phyloP scores from a whole-genome alignment of 2,797 vertebrate genomes.

The Tenualosa ilisha region DNA sequence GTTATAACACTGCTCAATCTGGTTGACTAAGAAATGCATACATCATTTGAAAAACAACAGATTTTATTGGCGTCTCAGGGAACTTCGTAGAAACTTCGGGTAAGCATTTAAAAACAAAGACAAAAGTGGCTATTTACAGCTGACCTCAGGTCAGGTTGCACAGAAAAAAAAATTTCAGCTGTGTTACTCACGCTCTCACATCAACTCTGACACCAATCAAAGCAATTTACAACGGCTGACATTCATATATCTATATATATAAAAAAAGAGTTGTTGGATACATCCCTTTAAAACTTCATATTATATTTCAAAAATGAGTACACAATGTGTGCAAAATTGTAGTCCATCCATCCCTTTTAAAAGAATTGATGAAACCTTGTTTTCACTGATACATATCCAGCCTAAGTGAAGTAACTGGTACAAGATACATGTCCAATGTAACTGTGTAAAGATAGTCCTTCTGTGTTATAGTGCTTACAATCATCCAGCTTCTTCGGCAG shows the following conservation, averaged over 20 bases:
- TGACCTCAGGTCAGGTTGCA: neutral
- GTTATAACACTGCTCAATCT: neutral
- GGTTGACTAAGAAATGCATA: neutral
- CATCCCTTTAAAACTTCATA: neutral
- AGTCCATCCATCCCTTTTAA: slow-evolving; percentile 49
- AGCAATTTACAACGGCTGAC: slow-evolving; percentile 15
- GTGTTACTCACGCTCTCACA: neutral
- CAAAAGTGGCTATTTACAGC: slow-evolving; percentile 17
- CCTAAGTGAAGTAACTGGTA: slow-evolving; percentile 17
- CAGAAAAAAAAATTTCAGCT: slow-evolving; percentile 20
- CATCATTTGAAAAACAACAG: slow-evolving; percentile 1
- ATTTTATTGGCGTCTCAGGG: neutral
- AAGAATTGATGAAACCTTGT: slow-evolving; percentile 49
- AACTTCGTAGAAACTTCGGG: neutral
- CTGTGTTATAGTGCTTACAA: neutral
- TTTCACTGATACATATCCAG: slow-evolving; percentile 20
- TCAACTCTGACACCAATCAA: neutral
- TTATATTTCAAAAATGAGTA: slow-evolving; percentile 43
- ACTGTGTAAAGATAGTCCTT: neutral
- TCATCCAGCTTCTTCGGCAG: slow-evolving; percentile 85
- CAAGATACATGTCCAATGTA: slow-evolving; percentile 25
- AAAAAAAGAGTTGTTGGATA: slow-evolving; percentile 14
- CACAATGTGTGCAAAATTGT: slow-evolving; percentile 59
- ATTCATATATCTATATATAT: neutral
- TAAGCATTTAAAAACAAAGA: neutral